Evolutionary conservation across 1,140 invertebrate species (phyloP), one percentile per base, ranked within the genome.

Genomic region (Chlorops oryzae): DNA sequence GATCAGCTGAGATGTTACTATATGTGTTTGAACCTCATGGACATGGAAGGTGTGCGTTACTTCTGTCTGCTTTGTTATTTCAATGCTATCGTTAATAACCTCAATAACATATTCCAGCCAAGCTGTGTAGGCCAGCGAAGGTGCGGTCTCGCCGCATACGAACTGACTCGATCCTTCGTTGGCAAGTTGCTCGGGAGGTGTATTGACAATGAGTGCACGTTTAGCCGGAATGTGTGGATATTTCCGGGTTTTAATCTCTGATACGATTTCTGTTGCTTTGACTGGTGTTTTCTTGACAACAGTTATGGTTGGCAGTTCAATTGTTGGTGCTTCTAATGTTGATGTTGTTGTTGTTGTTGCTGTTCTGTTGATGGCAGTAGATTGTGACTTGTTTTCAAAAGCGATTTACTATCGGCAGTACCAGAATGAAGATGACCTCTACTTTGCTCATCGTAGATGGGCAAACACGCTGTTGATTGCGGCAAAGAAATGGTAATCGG

Each of bases 81-180:
- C 52, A 7, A 70, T 35, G 24, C 39, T 44, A 0, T 59, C 58
- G 42, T 67, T 69, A 7, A 70, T 48, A 9, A 62, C 37, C 44
- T 70, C 67, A 28, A 70, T 59, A 13, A 68, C 61, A 63, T 69
- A 56, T 13, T 70, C 65, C 32, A 70, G 32, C 67, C 67, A 70
- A 1, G 61, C 55, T 3, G 54, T 52, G 24, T 62, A 70, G 10
- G 58, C 51, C 20, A 70, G 46, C 0, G 59, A 52, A 9, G 67
- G 66, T 25, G 54, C 37, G 0, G 24, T 46, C 6, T 51, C 52
- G 1, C 13, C 12, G 3, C 9, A 20, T 2, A 12, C 21, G 9
- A 37, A 5, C 7, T 18, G 20, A 41, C 12, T 41, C 21, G 5
- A 17, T 23, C 7, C 49, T 12, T 2, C 27, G 4, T 28, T 25